phyloP scores from a whole-genome alignment of 2,888 invertebrate species.

The Eurytoma adleriae region DNA sequence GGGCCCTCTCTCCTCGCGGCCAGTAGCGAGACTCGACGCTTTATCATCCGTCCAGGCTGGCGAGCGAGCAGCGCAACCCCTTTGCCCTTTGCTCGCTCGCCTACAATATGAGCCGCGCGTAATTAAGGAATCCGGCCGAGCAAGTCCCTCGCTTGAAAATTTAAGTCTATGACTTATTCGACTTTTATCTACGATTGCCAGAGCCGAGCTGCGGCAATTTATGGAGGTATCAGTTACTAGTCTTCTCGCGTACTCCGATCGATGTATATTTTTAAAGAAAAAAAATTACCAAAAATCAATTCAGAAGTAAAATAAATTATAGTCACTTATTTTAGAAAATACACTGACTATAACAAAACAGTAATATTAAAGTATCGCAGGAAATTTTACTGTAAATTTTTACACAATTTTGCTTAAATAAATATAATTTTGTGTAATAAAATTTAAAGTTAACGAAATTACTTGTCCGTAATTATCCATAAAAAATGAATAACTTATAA shows the following conservation, averaged over 20 bases:
- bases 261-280: neutral
- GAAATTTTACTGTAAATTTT: too few relatives aligned
- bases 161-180: slow-evolving; percentile 76
- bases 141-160: slow-evolving; percentile 64
- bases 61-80: slow-evolving; percentile 36
- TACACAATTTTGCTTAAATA: too few relatives aligned
- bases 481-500: too few relatives aligned
- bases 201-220: slow-evolving; percentile 61
- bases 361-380: too few relatives aligned
- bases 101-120: slow-evolving; percentile 61
- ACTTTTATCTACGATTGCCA: slow-evolving; percentile 75
- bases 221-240: slow-evolving; percentile 19
- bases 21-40: slow-evolving; percentile 61
- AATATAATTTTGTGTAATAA: too few relatives aligned
- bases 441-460: too few relatives aligned
- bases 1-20: slow-evolving; percentile 41
- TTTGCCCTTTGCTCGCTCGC: slow-evolving; percentile 44
- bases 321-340: too few relatives aligned
- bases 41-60: slow-evolving; percentile 58
- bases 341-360: too few relatives aligned
- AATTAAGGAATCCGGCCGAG: slow-evolving; percentile 73
- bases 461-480: too few relatives aligned
- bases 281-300: neutral
- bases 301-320: too few relatives aligned
- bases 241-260: neutral